Evolutionary conservation across 2,113 vertebrate genomes (phyloP).

Genomic region (Myotis brandtii): DNA sequence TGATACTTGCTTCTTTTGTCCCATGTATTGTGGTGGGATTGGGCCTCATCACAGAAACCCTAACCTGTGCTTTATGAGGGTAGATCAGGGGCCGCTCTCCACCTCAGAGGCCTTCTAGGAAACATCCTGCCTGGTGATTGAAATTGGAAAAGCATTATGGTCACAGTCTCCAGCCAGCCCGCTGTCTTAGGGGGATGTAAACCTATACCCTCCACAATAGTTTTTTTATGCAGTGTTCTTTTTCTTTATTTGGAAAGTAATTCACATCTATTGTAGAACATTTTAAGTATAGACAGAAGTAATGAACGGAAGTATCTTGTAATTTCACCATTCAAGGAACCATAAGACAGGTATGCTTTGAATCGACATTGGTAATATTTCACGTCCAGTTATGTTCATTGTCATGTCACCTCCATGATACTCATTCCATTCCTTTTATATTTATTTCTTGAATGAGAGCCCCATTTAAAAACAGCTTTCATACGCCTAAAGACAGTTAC

Average conservation of each 20-base stretch:
- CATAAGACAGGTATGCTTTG: background rate
- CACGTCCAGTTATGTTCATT: background rate
- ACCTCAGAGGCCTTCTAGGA: background rate
- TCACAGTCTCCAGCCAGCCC: background rate
- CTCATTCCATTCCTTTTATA: background rate
- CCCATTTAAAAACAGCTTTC: background rate
- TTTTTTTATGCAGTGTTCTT: background rate
- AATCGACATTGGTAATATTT: background rate
- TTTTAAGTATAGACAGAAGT: background rate
- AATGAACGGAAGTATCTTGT: background rate
- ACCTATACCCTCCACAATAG: background rate
- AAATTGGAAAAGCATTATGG: background rate
- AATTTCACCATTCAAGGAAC: background rate
- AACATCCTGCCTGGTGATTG: fast-evolving
- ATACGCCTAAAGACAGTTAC: background rate
- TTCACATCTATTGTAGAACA: background rate
- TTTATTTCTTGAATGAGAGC: background rate
- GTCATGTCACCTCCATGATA: background rate
- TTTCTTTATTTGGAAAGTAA: background rate
- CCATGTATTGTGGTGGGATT: background rate
- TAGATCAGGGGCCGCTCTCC: background rate
- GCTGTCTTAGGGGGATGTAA: background rate
- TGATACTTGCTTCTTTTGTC: background rate
- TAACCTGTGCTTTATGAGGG: background rate
- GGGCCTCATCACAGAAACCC: background rate